A percentile compares a stretch with the other conserved stretches of the same genome.
These are phyloP conservation scores for Silurus meridionalis DNA, from an alignment of 2,113 vertebrate species.

Conservation along the genomic window DNA sequence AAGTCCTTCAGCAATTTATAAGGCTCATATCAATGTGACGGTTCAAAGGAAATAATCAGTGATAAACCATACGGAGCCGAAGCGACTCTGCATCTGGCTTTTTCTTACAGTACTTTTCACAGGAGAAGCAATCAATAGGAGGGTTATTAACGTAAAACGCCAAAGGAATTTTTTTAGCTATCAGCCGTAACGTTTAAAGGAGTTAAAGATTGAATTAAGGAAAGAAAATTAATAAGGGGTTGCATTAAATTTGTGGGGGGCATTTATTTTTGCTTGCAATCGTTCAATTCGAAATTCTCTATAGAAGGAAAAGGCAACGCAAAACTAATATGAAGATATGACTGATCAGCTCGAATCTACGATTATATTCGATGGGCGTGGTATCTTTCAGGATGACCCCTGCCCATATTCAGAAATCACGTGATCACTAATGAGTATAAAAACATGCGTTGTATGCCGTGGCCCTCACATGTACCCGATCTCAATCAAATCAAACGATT, in stretches of 20 bases:
- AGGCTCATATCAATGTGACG: slow-evolving; percentile 63
- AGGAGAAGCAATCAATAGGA: not conserved
- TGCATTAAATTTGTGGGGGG: not conserved
- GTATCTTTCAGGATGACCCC: not conserved
- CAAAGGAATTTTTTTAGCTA: not conserved
- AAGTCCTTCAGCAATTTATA: slow-evolving; percentile 72
- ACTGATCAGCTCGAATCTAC: not conserved
- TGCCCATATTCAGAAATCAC: too few relatives aligned
- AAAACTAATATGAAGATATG: not conserved
- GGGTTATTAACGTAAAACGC: not conserved
- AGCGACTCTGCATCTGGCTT: slow-evolving; percentile 46
- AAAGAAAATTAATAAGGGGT: not conserved
- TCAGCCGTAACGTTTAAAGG: not conserved
- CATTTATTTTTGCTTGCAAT: not conserved
- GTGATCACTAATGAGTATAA: too few relatives aligned
- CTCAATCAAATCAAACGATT: too few relatives aligned
- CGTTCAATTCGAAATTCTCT: not conserved
- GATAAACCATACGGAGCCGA: slow-evolving; percentile 62
- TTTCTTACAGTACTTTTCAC: slow-evolving; percentile 22
- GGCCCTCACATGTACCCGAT: too few relatives aligned
- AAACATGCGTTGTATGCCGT: too few relatives aligned
- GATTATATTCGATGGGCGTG: not conserved
- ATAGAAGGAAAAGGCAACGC: not conserved
- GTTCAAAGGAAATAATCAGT: slow-evolving; percentile 66
- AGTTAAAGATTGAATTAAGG: not conserved